A percentile compares a stretch with the other conserved stretches of the same genome.
These are phyloP conservation scores for Morphnarchus princeps DNA, from an alignment of 2,113 vertebrate species.

Conservation along the genomic window DNA sequence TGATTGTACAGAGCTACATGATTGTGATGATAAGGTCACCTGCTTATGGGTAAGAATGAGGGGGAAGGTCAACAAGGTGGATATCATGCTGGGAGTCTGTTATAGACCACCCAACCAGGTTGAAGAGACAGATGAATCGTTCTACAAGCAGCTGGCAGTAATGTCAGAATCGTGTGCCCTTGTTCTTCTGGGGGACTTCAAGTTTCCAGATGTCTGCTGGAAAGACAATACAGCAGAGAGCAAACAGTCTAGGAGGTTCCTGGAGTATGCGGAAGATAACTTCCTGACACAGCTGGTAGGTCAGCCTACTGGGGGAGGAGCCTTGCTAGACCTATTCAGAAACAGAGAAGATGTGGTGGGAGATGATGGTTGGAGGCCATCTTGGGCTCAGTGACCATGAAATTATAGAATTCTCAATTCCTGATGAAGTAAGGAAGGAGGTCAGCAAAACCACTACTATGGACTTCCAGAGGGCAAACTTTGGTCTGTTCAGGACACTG, in stretches of 20 bases:
- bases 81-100: neutral
- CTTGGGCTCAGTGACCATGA: neutral
- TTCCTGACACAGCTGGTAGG: too few species aligned
- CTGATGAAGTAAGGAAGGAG: neutral
- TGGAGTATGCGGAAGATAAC: too few species aligned
- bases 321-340: too few species aligned
- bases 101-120: neutral
- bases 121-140: neutral
- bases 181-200: too few species aligned
- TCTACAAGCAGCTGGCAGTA: neutral
- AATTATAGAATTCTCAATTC: neutral
- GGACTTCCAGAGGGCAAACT: neutral
- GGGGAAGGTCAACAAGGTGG: neutral
- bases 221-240: too few species aligned
- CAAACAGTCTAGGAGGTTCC: too few species aligned
- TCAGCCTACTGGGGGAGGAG: too few species aligned
- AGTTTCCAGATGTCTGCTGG: too few species aligned
- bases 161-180: neutral
- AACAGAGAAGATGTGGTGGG: too few species aligned
- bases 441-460: neutral
- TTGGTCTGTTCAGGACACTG: neutral
- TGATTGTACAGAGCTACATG: too few species aligned
- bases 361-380: neutral
- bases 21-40: neutral
- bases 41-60: neutral